A percentile compares a stretch with the other conserved stretches of the same genome.
Conservation (phyloP, 2,888 invertebrate species). For the Aporophyla nigra region DNA sequence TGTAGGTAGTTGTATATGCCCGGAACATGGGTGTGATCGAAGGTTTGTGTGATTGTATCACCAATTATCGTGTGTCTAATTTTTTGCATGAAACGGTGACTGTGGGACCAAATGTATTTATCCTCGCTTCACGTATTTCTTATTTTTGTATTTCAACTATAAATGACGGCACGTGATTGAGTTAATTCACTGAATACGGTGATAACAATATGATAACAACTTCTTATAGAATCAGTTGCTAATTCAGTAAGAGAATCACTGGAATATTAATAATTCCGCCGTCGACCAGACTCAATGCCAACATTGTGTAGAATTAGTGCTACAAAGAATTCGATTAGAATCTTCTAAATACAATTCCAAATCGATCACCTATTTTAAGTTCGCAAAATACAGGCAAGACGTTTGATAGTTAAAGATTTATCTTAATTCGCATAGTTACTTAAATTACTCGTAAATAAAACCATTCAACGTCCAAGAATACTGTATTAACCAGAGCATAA, state of each 20-base stretch:
- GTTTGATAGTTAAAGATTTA: background rate
- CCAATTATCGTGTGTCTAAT: slow-evolving; percentile 76
- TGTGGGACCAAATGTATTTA: slow-evolving; percentile 20
- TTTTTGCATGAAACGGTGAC: slow-evolving; percentile 58
- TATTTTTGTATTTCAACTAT: slow-evolving; percentile 15
- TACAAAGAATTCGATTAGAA: background rate
- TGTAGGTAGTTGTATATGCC: background rate
- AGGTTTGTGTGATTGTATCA: slow-evolving; percentile 76
- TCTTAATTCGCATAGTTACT: background rate
- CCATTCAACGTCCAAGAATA: background rate
- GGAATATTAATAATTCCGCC: slow-evolving; percentile 4
- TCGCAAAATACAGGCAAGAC: background rate
- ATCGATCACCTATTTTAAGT: background rate
- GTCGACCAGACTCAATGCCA: too few species aligned
- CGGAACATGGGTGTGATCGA: slow-evolving; percentile 58
- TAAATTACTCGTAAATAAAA: background rate
- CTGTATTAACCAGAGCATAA: background rate
- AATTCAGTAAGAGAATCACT: slow-evolving; percentile 4
- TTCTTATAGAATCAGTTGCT: slow-evolving; percentile 19
- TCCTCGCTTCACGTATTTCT: slow-evolving; percentile 34
- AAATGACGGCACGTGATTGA: slow-evolving; percentile 3
- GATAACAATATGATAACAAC: slow-evolving; percentile 8
- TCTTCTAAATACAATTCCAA: background rate
- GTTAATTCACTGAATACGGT: background rate
- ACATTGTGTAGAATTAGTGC: background rate